Percentiles rank a stretch among this genome's conserved stretches.
Conservation (phyloP, 2,113 vertebrate species). For the Raja brachyura region DNA sequence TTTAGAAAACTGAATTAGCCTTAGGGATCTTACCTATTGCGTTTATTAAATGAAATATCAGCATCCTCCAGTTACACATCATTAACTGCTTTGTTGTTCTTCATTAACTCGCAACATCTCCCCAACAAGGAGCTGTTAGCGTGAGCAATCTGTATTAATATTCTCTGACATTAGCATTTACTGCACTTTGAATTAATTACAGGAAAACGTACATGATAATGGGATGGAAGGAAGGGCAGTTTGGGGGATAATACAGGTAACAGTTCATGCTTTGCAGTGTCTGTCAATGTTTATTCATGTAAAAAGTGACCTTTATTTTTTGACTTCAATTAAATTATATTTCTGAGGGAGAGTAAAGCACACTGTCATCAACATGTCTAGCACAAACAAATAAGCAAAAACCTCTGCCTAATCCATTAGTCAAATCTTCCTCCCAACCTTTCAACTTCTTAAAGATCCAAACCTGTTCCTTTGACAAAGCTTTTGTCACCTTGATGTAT, state of each 20-base stretch:
- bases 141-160: not conserved
- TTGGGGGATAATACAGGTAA: not conserved
- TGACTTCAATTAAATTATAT: too few relatives aligned
- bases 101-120: slow-evolving; percentile 1
- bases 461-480: not conserved
- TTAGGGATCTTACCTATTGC: not conserved
- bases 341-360: too few relatives aligned
- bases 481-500: not conserved
- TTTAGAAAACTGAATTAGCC: not conserved
- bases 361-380: too few relatives aligned
- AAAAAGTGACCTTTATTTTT: not conserved
- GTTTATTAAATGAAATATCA: slow-evolving; percentile 1
- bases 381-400: too few relatives aligned
- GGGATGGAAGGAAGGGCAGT: not conserved
- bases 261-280: not conserved
- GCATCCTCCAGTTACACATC: not conserved
- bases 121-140: slow-evolving; percentile 11
- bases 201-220: not conserved
- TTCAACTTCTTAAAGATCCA: not conserved
- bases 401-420: not conserved
- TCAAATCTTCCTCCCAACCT: not conserved
- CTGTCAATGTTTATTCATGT: not conserved
- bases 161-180: not conserved
- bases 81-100: slow-evolving; percentile 25
- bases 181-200: not conserved